Base-by-base conservation (phyloP, 2,113 vertebrate species). In the Gopherus flavomarginatus region DNA sequence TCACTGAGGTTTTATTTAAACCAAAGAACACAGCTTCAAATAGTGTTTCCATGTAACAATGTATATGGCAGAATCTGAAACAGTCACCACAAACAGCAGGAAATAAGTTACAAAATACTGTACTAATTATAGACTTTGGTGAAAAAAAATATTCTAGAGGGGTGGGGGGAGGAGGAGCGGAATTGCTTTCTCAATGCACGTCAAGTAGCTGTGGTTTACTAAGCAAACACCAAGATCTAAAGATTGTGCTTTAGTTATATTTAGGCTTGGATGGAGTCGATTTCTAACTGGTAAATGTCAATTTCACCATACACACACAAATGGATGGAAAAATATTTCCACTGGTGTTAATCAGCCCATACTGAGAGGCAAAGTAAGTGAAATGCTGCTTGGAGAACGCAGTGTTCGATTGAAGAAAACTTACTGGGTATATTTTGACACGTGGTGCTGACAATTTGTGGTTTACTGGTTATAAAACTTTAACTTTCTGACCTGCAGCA, bases 71-170 rank as follows among this genome's bases (percentile, higher is more conserved):
- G 1, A 69, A n/a, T 93, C 90, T 93, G 85, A 52, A 92, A 87
- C 94, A 91, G 96, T 49, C 91, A 83, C 84, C 87, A 59, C 94
- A 96, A 95, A 78, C 86, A 96, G 94, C 93, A 92, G 92, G 91
- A 79, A 88, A 85, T 92, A 96, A 95, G 96, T 82, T 87, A 89
- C 88, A 94, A 90, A 96, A 96, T 86, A 94, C 54, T 95, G 93
- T 75, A 57, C 72, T 95, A 96, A 93, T 96, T 94, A 96, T 56
- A 54, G 86, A 44, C 87, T 52, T 52, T 24, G 35, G 91, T 91
- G 89, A 96, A 95, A 96, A 54, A 80, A 89, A 24, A 86, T n/a
- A 3, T 38, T n/a, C 38, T 69, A 69, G 35, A 12, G 26, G 35
- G 69, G 26, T 13, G 10, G 65, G 65, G 57, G 59, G 13, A 44